phyloP scores from a whole-genome alignment of 2,797 vertebrate genomes.

The Enteromius anoplus region DNA sequence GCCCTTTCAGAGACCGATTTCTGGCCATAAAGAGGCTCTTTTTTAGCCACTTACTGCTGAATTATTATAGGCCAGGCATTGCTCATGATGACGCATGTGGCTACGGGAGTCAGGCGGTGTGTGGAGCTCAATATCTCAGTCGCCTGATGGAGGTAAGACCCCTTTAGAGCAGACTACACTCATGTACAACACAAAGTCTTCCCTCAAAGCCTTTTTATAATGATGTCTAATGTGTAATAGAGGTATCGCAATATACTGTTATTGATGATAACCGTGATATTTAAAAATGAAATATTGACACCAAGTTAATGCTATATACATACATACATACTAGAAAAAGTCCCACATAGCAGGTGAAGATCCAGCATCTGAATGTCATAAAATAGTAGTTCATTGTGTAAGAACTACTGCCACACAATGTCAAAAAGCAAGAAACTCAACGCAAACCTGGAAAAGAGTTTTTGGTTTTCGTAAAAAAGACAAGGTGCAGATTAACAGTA shows the following conservation, averaged over 20 bases:
- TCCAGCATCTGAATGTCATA: neutral
- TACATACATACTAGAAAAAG: neutral
- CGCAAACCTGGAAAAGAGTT: neutral
- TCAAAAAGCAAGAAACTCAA: neutral
- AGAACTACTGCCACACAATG: no score
- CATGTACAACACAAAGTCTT: neutral
- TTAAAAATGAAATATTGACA: neutral
- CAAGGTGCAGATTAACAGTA: neutral
- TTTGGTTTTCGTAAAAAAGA: neutral
- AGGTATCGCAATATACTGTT: neutral
- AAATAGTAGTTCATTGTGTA: neutral
- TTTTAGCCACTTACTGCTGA: constrained; percentile 71
- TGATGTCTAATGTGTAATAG: neutral
- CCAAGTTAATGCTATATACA: neutral
- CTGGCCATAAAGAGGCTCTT: constrained; percentile 72
- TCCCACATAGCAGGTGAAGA: neutral
- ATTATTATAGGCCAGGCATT: constrained; percentile 73
- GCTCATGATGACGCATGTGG: constrained; percentile 66
- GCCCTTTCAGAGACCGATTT: constrained; percentile 79
- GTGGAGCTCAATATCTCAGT: constrained; percentile 66
- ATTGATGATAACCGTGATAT: neutral
- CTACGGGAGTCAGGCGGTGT: constrained; percentile 58
- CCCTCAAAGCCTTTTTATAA: neutral
- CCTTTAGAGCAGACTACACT: constrained; percentile 13
- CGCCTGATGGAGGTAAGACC: constrained; percentile 64